Conservation (phyloP, 2,797 vertebrate genomes). For the Acanthis flammea region DNA sequence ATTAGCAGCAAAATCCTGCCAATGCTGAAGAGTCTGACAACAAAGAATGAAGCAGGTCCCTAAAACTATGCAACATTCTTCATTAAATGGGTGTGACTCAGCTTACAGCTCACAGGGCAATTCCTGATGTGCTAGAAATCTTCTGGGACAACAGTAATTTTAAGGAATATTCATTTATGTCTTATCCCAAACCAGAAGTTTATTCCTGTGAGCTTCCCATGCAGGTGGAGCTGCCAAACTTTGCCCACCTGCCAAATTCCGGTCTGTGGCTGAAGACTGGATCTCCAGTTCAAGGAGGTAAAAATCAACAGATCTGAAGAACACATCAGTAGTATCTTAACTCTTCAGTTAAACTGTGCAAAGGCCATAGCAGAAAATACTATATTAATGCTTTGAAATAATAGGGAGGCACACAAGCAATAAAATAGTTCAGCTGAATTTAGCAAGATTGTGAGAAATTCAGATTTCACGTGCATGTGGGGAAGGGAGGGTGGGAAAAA, state of each 20-base stretch:
- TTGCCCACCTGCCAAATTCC: background rate
- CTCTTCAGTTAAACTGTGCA: background rate
- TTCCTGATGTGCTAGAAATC: background rate
- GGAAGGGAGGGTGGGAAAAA: background rate
- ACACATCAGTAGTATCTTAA: background rate
- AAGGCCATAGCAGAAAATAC: background rate
- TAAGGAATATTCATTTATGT: background rate
- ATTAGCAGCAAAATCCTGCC: background rate
- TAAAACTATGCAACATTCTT: accelerated
- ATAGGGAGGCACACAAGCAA: background rate
- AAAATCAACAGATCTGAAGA: background rate
- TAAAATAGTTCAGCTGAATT: background rate
- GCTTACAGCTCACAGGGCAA: background rate
- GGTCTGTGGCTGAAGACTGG: background rate
- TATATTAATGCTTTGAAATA: background rate
- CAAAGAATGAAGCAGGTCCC: background rate
- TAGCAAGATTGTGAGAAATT: background rate
- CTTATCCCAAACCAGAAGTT: background rate
- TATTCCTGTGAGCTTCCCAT: background rate
- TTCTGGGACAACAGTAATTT: background rate
- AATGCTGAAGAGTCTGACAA: background rate
- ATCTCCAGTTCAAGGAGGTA: background rate
- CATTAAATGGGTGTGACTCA: background rate
- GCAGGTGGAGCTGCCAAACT: background rate
- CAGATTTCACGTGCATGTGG: background rate